Evolutionary conservation across 2,888 invertebrate species (phyloP).

Genomic region (Trichogramma evanescens): DNA sequence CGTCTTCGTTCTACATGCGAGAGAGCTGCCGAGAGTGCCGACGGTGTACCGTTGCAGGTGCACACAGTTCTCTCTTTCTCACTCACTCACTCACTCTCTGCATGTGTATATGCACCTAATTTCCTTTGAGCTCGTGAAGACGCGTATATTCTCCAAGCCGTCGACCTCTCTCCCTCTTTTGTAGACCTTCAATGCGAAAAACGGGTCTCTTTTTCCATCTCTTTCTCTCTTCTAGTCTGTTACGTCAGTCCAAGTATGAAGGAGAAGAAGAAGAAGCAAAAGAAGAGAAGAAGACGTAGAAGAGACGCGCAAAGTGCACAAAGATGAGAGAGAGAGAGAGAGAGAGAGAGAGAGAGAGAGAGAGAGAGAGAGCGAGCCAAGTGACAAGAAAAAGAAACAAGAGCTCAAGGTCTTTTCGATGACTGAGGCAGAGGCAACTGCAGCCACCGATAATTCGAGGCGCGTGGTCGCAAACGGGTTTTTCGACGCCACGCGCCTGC

Average conservation of each 20-base stretch:
- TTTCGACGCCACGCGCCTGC: conserved; percentile 4
- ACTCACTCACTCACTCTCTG: too few relatives aligned
- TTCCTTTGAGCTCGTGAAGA: too few relatives aligned
- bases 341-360: neutral
- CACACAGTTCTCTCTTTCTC: too few relatives aligned
- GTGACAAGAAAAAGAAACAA: too few relatives aligned
- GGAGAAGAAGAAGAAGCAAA: neutral
- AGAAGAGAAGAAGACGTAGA: neutral
- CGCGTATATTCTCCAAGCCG: too few relatives aligned
- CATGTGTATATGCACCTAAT: too few relatives aligned
- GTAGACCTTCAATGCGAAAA: too few relatives aligned
- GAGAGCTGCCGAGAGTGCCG: conserved; percentile 19
- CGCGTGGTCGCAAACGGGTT: conserved; percentile 22
- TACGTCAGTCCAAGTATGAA: conserved; percentile 22
- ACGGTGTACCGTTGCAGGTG: conserved; percentile 23
- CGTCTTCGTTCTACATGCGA: conserved; percentile 37
- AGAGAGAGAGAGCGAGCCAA: too few relatives aligned
- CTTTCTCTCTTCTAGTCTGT: conserved; percentile 6
- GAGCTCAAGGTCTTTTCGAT: neutral
- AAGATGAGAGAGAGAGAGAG: neutral
- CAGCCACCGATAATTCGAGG: conserved; percentile 6
- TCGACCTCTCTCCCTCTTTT: too few relatives aligned
- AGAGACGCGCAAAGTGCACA: neutral
- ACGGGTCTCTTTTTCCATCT: too few relatives aligned
- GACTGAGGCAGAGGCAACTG: neutral